Evolutionary conservation across 2,888 invertebrate genomes (phyloP), one percentile per base, ranked within the genome.

Genomic region (Cabera pusaria): DNA sequence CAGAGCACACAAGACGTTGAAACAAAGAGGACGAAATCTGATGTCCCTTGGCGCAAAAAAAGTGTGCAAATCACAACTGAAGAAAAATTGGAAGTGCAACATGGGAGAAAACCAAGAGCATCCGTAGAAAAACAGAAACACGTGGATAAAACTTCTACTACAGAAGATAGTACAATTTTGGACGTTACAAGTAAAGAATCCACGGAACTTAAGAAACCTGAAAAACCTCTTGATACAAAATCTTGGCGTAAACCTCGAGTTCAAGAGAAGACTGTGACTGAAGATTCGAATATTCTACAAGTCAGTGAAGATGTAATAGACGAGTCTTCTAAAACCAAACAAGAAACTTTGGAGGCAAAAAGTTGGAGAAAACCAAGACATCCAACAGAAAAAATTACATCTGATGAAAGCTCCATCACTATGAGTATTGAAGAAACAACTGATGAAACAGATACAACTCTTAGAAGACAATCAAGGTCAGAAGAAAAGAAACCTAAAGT

Each of bases 41-140:
- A 59, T 25, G 71, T 77, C 2, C 87, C 87, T 1, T 88, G 88
- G 87, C 76, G 88, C n/a, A 69, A 48, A 33, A 61, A 64, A 46
- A 56, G 47, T 31, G 8, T 46, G 6, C 24, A 59, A 49, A 52
- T 48, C 37, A 50, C 35, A 10, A 54, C 52, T 44, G 55, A 66
- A 40, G 59, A 68, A 36, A 44, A 39, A 19, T 24, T 59, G 39
- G 57, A 69, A 49, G 47, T 58, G 0, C 74, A 61, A 44, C 63
- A 69, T 28, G 76, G 78, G 80, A 56, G 77, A 39, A 70, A 64
- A 47, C 56, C 64, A 23, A 63, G 59, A 37, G 37, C 32, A 6
- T 56, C 41, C 14, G 25, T 28, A n/a, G 51, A 50, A 14, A 47
- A 40, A 2, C 29, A 44, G 2, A 54, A 36, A 7, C 31, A 40